Evolutionary conservation across 2,797 vertebrate species (phyloP).

Genomic region (Pseudomugil gertrudae): DNA sequence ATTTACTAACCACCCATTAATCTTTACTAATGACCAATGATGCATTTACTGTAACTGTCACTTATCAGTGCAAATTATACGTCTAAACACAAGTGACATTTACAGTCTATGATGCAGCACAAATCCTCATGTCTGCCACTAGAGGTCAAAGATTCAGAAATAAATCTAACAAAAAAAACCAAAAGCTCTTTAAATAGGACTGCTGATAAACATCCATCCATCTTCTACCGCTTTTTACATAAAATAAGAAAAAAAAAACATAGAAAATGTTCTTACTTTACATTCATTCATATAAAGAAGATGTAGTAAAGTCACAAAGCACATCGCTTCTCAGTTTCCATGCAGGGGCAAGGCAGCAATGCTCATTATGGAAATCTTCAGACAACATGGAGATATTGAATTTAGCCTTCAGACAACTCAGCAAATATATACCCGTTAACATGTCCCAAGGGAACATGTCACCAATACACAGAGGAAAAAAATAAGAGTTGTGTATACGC

Average conservation of each 20-base stretch:
- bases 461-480: conserved; percentile 16
- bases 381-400: conserved; percentile 22
- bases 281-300: neutral
- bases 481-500: neutral
- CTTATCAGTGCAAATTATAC: neutral
- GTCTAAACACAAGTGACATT: neutral
- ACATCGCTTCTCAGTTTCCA: conserved; percentile 22
- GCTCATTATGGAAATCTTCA: conserved; percentile 61
- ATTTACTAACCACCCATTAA: neutral
- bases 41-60: neutral
- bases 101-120: neutral
- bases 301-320: conserved; percentile 27
- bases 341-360: conserved; percentile 3
- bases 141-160: neutral
- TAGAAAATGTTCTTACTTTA: neutral
- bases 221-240: too few relatives aligned
- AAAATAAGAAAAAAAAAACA: too few relatives aligned
- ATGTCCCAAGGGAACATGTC: conserved; percentile 30
- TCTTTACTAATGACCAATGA: conserved; percentile 10
- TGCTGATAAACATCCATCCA: neutral
- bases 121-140: neutral
- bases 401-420: conserved; percentile 24
- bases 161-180: neutral
- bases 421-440: conserved; percentile 45
- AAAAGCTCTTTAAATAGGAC: neutral